A percentile compares a stretch with the other conserved stretches of the same genome.
phyloP scores from a whole-genome alignment of 2,113 vertebrate genomes.

The Antigone vipio region DNA sequence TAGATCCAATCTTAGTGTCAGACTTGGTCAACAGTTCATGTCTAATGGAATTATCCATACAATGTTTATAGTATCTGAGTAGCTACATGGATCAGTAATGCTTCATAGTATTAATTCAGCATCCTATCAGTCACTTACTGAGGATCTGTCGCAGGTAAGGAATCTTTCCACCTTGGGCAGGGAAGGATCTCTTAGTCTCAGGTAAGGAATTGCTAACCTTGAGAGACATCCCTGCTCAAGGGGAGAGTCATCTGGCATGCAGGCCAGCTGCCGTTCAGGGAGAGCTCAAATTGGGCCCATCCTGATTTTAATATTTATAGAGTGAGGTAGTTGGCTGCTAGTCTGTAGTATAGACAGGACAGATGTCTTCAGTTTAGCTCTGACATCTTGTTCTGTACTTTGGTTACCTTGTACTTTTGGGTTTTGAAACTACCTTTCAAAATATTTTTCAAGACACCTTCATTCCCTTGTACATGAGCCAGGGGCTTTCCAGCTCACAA shows the following conservation, averaged over 20 bases:
- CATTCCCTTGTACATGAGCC: background rate
- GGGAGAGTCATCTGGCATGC: background rate
- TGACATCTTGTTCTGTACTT: background rate
- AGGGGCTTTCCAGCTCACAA: background rate
- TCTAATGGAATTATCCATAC: background rate
- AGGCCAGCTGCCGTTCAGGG: background rate
- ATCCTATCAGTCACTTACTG: background rate
- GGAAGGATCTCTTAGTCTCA: background rate
- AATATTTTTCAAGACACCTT: background rate
- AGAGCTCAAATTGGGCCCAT: background rate
- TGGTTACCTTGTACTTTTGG: background rate
- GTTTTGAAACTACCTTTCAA: background rate
- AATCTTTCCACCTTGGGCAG: background rate
- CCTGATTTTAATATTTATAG: background rate
- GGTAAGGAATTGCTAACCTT: background rate
- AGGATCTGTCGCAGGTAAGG: background rate
- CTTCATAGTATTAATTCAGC: background rate
- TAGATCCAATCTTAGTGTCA: background rate
- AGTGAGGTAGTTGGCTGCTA: background rate
- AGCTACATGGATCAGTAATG: background rate
- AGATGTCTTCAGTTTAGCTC: background rate
- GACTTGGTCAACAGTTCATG: background rate
- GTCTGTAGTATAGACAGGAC: background rate
- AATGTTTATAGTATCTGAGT: background rate
- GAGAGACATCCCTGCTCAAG: background rate